Base-by-base conservation (phyloP, 2,888 invertebrate species). In the Pilophorus perplexus region DNA sequence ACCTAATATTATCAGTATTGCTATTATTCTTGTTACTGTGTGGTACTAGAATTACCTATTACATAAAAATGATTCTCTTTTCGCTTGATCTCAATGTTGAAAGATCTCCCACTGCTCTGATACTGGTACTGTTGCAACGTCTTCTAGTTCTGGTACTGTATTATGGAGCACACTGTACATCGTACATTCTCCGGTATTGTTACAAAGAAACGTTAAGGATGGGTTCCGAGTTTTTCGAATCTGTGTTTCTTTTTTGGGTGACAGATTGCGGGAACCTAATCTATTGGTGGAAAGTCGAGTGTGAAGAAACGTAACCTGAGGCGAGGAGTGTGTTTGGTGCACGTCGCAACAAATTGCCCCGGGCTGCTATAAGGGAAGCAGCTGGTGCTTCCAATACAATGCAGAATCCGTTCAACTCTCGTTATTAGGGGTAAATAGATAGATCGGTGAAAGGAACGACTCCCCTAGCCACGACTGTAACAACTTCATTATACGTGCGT, bases 351-450 rank as follows among this genome's bases (percentile, higher is more conserved):
- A 33, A 6, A 8, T 33, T 33, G 33, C 33, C 33, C 33, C 33
- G 12, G 33, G 33, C 6, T 33, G 6, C 6, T 33, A 33, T 12
- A 33, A 12, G 33, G 46, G 46, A 28, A 27, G 52, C 23, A 46
- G 20, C 12, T 62, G 20, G 44, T 48, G 22, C 3, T 48, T 4
- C 48, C 12, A 52, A 25, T 46, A 62, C 62, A 62, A 62, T 62
- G 38, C 27, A 27, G 62, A 62, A 62, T 62, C 62, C 62, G 62
- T 62, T 62, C 62, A 62, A 62, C 48, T 62, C 46, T 44, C 33
- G 46, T 62, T 62, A 64, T 64, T 52, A 64, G 54, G 54, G 52
- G 64, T 50, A 52, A 64, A 52, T 64, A 50, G 52, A 25, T 10
- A 50, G 6, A 16, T 42, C n/a, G 60, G 44, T 44, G 38, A 37